Percentiles rank a stretch among this genome's conserved stretches.
Conservation (phyloP, 2,888 invertebrate species). For the Prenolepis imparis region DNA sequence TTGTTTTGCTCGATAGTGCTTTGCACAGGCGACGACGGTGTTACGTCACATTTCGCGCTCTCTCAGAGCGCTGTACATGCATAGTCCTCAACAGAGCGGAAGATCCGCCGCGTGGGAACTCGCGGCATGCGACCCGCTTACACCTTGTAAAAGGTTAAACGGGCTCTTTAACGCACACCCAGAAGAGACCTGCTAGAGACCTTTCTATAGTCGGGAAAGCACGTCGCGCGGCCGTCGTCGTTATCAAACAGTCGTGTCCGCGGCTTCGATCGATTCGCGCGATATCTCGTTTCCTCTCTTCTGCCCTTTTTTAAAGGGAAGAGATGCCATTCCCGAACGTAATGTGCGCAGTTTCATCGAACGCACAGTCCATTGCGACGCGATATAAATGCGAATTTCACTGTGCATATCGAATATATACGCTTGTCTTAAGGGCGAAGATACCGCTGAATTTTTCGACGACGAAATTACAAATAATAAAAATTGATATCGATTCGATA, state of each 20-base stretch:
- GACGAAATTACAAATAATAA: not conserved
- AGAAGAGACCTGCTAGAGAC: slow-evolving; percentile 70
- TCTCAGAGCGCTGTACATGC: slow-evolving; percentile 52
- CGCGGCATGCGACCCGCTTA: slow-evolving; percentile 78
- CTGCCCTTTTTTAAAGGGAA: slow-evolving; percentile 4
- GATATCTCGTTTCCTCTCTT: slow-evolving; percentile 53
- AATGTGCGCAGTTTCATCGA: not conserved
- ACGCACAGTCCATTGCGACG: not conserved
- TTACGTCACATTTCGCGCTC: slow-evolving; percentile 53
- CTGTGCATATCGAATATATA: not conserved
- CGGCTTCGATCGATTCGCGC: slow-evolving; percentile 69
- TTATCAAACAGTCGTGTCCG: slow-evolving; percentile 71
- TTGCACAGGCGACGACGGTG: slow-evolving; percentile 7
- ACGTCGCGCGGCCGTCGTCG: slow-evolving; percentile 75
- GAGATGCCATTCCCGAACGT: not conserved
- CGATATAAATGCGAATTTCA: not conserved
- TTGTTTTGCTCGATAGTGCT: slow-evolving; percentile 37
- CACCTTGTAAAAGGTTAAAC: slow-evolving; percentile 79
- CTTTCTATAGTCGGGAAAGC: slow-evolving; percentile 74
- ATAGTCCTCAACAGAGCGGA: slow-evolving; percentile 67
- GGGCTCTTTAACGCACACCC: slow-evolving; percentile 80
- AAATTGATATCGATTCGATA: too few relatives aligned
- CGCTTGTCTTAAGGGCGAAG: not conserved
- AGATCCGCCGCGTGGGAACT: slow-evolving; percentile 79
- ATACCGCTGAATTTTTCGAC: not conserved